Base-by-base conservation (phyloP, 2,888 invertebrate species). In the Drosophila villosipedis region DNA sequence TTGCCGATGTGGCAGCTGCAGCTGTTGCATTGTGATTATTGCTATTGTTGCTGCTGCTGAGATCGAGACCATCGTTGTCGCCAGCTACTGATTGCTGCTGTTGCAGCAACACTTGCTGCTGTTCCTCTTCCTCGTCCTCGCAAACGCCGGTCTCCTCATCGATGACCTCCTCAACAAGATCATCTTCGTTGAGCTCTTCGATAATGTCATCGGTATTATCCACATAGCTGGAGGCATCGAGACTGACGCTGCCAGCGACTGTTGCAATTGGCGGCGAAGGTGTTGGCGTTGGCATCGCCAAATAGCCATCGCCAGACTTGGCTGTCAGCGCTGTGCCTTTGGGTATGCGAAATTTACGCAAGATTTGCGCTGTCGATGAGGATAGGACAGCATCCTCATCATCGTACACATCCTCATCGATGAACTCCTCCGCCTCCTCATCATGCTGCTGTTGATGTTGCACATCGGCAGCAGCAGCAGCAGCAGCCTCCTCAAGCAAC, bases 291-390 rank as follows among this genome's bases (percentile, higher is more conserved):
- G 89, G 81, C 84, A 84, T 82, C 54, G 89, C 72, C 73, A 84
- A 53, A 28, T 83, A 88, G 25, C 72, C 64, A 30, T 85, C 90
- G 0, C 61, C 68, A 4, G 82, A 69, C 61, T 91, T 92, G 33
- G 92, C 87, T n/a, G 91, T 92, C 53, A 92, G 62, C 2, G 92
- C 92, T 4, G 91, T 92, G 53, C 92, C 92, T 50, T 93, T 92
- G 41, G 92, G 92, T 83, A 92, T 92, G 64, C 93, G 92, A 70
- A 93, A 92, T 70, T 92, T 91, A 31, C 92, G 92, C 62, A 93
- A 73, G 30, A 91, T 90, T 73, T 92, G 92, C n/a, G 92, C 91
- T 4, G 91, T 91, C n/a, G 86, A 84, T n/a, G 85, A 84, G 35
- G 87, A 83, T 22, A 88, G 59, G 7, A 68, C 76, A 19, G 58